Evolutionary conservation across 2,888 invertebrate genomes (phyloP), one percentile per base, ranked within the genome.

Genomic region (Archaeoteleia sp.): DNA sequence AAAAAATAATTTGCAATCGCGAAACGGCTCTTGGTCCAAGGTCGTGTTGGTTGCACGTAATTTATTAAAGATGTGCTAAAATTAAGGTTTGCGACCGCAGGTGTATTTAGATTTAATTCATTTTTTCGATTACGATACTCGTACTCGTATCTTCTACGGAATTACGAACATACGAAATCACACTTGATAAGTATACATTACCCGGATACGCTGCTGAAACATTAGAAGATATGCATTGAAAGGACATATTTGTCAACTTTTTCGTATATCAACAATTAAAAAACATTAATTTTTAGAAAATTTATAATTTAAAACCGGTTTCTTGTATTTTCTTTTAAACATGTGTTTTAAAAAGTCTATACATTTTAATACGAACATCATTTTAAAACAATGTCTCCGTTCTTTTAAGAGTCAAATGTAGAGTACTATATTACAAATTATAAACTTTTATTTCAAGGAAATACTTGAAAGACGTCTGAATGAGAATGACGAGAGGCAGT

Each of bases 1-100:
- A 84, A 78, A 78, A 73, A 53, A 76, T 82, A 78, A 82, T 80
- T 78, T 78, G 80, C 78, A 81, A 81, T 79, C 73, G 73, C 66
- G 67, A 72, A 45, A 72, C 70, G 75, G 74, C 73, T 73, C 67
- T 65, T 62, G 67, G 61, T 61, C 49, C 49, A 71, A 55, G 74
- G 75, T 76, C 76, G 74, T 70, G 55, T 68, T 67, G 74, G 73
- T 79, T 80, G 80, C 75, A 70, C 71, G 69, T 79, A 78, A 79
- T 71, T 58, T 78, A 75, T 71, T 76, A 75, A 71, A 69, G 61
- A 74, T 76, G 74, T 70, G 76, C 75, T 75, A 78, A 80, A 75
- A 70, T 74, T 74, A 80, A 79, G 78, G 58, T 74, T 78, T 73
- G 74, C 72, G 77, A 77, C 73, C 77, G 70, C 73, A 70, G 70